Percentiles rank a stretch among this genome's conserved stretches.
phyloP scores from a whole-genome alignment of 2,888 invertebrate genomes.

The Eupithecia dodoneata region DNA sequence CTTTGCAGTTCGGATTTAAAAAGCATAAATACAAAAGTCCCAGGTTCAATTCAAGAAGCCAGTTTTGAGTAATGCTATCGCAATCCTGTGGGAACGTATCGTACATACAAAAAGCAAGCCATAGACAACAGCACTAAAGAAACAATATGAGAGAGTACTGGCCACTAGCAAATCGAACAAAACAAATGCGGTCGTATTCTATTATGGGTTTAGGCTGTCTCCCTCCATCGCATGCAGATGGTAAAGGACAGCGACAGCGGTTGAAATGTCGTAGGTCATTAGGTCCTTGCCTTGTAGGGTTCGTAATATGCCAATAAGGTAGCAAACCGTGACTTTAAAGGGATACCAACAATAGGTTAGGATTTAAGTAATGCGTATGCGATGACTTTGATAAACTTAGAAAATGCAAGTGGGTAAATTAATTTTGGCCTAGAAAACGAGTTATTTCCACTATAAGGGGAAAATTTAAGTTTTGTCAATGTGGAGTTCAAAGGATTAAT shows the following conservation, averaged over 20 bases:
- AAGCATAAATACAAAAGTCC: conserved; percentile 11
- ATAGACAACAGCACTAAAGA: conserved; percentile 45
- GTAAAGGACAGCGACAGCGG: conserved; percentile 68
- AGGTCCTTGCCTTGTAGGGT: conserved; percentile 80
- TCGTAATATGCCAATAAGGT: conserved; percentile 83
- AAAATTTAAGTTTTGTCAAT: neutral
- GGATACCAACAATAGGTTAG: conserved; percentile 76
- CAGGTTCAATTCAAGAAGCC: conserved; percentile 28
- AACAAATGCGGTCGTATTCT: conserved; percentile 78
- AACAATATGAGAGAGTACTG: conserved; percentile 70
- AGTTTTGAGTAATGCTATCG: conserved; percentile 26
- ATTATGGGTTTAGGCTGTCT: conserved; percentile 72
- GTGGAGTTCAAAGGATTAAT: too few species aligned
- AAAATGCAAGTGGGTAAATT: conserved; percentile 46
- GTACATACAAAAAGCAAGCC: conserved; percentile 40
- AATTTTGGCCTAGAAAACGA: conserved; percentile 53
- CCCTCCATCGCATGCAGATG: conserved; percentile 54
- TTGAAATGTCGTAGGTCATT: conserved; percentile 84
- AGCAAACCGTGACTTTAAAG: conserved; percentile 76
- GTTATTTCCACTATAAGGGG: neutral
- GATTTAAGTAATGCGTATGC: conserved; percentile 48
- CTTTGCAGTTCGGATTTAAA: conserved; percentile 5
- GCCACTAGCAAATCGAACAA: conserved; percentile 79
- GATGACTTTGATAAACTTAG: conserved; percentile 73
- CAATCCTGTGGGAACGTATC: conserved; percentile 43